Evolutionary conservation across 2,888 invertebrate species (phyloP), one percentile per base, ranked within the genome.

Genomic region (Amblyteles armatorius): DNA sequence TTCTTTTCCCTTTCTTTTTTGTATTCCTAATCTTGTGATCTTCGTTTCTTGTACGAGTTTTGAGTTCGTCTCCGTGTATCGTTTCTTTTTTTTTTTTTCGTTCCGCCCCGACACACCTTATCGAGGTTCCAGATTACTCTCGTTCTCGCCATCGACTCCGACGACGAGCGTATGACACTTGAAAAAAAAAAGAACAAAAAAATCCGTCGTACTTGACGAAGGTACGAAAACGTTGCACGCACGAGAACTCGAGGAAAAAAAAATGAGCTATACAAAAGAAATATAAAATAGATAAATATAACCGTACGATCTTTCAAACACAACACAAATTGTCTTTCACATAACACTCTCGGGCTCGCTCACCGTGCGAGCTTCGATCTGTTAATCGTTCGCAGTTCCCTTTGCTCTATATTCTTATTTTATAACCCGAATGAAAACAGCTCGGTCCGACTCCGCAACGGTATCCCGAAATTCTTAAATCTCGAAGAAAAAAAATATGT

Each of bases 11-110:
- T 26, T 76, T 74, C 22, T 82, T 73, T 52, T 52, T 73, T 29
- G 68, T 77, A 48, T 76, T 48, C 36, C 36, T 36, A 36, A 65
- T 80, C 57, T 84, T 79, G 65, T 44, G 78, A 80, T 84, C 85
- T 44, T 68, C 85, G 76, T 67, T 69, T 80, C 85, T 86, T 78
- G 83, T 79, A 87, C 86, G 88, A 88, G 85, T 79, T 88, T 88
- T 85, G 88, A 91, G 88, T 88, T 90, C 89, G 89, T 88, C 87
- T 89, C 90, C 88, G 84, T 88, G 87, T 87, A 60, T 79, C 63
- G 44, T 76, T 60, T 52, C 55, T 29, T 68, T 9, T 4, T 44
- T 44, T 44, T 13, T 13, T 80, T 19, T 55, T 40, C 48, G 48
- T 73, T 74, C 63, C 48, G 48, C 50, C 77, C 57, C 77, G 77